Conservation (phyloP, 2,888 invertebrate species). For the Acrocera orbiculus region DNA sequence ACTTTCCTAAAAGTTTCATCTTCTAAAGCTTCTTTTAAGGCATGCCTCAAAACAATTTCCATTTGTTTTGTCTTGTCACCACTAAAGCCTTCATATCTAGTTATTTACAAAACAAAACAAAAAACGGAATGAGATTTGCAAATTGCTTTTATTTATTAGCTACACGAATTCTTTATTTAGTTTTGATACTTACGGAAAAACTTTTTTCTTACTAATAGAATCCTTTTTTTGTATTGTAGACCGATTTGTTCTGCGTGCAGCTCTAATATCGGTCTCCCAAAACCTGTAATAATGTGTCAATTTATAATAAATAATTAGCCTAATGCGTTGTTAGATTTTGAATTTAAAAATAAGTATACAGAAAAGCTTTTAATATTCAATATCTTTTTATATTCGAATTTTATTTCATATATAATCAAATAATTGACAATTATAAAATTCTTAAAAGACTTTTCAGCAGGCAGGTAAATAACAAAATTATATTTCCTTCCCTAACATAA, state of each 20-base stretch:
- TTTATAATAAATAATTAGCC: too few species aligned
- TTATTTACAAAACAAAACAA: slow-evolving; percentile 12
- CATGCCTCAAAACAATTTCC: slow-evolving; percentile 44
- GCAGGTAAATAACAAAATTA: too few species aligned
- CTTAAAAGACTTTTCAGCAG: too few species aligned
- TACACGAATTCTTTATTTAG: background rate
- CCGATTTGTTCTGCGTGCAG: slow-evolving; percentile 50
- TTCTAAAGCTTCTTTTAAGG: slow-evolving; percentile 45
- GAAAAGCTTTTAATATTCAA: too few species aligned
- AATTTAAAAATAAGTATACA: too few species aligned
- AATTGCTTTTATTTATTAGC: background rate
- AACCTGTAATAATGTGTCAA: too few species aligned
- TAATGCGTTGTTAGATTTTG: too few species aligned
- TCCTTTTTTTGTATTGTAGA: slow-evolving; percentile 32
- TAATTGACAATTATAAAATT: too few species aligned
- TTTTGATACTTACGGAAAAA: slow-evolving; percentile 17
- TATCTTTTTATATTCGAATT: too few species aligned
- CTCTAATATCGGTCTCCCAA: slow-evolving; percentile 64
- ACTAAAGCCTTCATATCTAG: slow-evolving; percentile 21
- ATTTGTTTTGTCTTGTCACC: slow-evolving; percentile 32
- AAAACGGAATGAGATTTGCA: background rate
- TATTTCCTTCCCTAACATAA: too few species aligned
- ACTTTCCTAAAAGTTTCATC: slow-evolving; percentile 56
- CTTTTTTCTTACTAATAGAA: slow-evolving; percentile 16
- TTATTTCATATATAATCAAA: too few species aligned